Evolutionary conservation across 2,113 vertebrate genomes (phyloP), one percentile per base, ranked within the genome.

Genomic region (Halcyon malimbica): DNA sequence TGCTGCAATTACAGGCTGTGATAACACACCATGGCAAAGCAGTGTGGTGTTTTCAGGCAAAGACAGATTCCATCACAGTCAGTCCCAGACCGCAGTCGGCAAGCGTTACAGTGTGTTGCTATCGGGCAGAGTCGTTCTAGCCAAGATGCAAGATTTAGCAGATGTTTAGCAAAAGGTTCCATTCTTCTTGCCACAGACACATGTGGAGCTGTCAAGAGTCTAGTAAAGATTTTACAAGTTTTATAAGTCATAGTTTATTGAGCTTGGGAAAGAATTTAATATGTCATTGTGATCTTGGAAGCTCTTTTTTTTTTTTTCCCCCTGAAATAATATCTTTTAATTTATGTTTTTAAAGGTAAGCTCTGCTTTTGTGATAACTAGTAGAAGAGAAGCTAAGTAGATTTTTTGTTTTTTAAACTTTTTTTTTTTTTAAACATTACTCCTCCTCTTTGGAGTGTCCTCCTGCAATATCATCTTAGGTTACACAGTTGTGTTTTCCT

Each of bases 191-290:
- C 97, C 97, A 96, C 97, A 96, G 89, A 97, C 81, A 95, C 97
- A 97, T 97, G 96, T 94, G 97, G 90, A 96, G 93, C 91, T 97
- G 96, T 97, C 97, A 97, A 94, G 98, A 97, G 96, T 78, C 97
- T 97, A 97, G 95, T 98, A 97, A 98, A 97, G 91, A 93, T 97
- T 98, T 98, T 97, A 98, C 90, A 98, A 97, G 97, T 96, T 95
- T 97, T 98, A 97, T 96, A 98, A 98, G 98, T 97, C 96, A 95
- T 88, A 97, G 94, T 98, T 98, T 98, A 98, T 97, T 96, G 96
- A 97, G 96, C 79, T 96, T 97, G 96, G 96, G 82, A 97, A 97
- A 94, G 97, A 98, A 98, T 98, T 96, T 97, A 97, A 97, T 97
- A 97, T 94, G 96, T 95, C 94, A 97, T 94, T 1, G 35, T 96